Base-by-base conservation (phyloP, 2,888 invertebrate genomes). In the Leucozona laternaria region DNA sequence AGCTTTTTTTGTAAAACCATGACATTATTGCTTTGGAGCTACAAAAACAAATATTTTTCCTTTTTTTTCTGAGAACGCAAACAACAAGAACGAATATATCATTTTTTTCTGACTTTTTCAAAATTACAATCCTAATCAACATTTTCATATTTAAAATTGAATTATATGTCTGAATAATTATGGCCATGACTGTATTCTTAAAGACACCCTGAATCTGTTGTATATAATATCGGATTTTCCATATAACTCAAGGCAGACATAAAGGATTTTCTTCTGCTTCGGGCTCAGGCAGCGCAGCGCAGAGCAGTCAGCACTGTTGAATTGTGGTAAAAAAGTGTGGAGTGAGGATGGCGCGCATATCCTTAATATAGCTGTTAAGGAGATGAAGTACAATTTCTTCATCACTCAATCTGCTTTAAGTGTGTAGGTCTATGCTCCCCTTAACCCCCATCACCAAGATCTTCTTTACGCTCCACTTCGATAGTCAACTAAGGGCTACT, bases 401-500 rank as follows among this genome's bases (percentile, higher is more conserved):
- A 86, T 86, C 86, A 86, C 71, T 86, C 86, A 86, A 86, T 82
- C 82, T 75, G 82, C 22, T 64, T 64, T 75, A 75, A 79, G 79
- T 79, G 64, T 70, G 66, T 77, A 50, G 37, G 53, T 34, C 31
- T 11, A 28, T 43, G 20, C 17, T n/a, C 15, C 20, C 25, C 17
- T 20, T 40, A 20, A 28, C 13, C 53, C 20, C 37, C 31, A 28
- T n/a, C 55, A 43, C 43, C 5, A 50, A 75, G 8, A 15, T 28
- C 20, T n/a, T 50, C 55, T 62, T 55, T 55, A 53, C 62, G 57
- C 58, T 58, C 53, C 78, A 75, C 78, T 80, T 75, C 82, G 79
- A 86, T 86, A 82, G 78, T 79, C 82, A 71, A 82, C 81, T 82
- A 82, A 64, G 71, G 78, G 82, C 86, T 86, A 86, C 86, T 86